phyloP scores from a whole-genome alignment of 37 sponge, comb jelly and placozoan species.

The Hexactinellida sp. region DNA sequence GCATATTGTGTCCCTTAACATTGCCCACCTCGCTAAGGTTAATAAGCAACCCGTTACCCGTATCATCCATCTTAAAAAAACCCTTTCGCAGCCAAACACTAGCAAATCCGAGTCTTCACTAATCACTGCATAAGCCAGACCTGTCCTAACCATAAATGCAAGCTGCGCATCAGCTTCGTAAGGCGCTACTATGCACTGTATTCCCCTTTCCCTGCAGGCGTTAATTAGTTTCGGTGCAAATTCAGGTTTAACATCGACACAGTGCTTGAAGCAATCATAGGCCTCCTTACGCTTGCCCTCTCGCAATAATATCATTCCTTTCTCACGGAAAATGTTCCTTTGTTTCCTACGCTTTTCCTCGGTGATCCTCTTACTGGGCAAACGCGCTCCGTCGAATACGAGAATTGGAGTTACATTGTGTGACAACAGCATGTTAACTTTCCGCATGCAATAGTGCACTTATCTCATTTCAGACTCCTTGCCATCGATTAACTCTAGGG shows the following conservation, averaged over 20 bases:
- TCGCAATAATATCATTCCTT: slow-evolving; percentile 59
- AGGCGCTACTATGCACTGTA: slow-evolving; percentile 90
- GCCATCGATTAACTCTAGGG: slow-evolving; percentile 72
- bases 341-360: slow-evolving; percentile 70
- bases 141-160: slow-evolving; percentile 61
- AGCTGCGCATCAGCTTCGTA: slow-evolving; percentile 97
- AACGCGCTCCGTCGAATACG: slow-evolving; percentile 87
- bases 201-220: slow-evolving; percentile 54
- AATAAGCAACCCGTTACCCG: slow-evolving; percentile 69
- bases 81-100: slow-evolving; percentile 80
- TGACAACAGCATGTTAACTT: slow-evolving; percentile 61
- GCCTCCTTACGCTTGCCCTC: slow-evolving; percentile 77
- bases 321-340: slow-evolving; percentile 42
- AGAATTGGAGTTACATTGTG: slow-evolving; percentile 67
- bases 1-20: slow-evolving; percentile 28
- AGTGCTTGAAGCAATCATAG: slow-evolving; percentile 75
- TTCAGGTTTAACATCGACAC: slow-evolving; percentile 82
- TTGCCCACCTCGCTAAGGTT: slow-evolving; percentile 45
- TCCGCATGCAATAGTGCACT: slow-evolving; percentile 78
- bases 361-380: slow-evolving; percentile 60
- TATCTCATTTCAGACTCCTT: slow-evolving; percentile 27
- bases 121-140: slow-evolving; percentile 67
- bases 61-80: slow-evolving; percentile 79
- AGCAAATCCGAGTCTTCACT: slow-evolving; percentile 95
- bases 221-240: slow-evolving; percentile 84